phyloP scores from a whole-genome alignment of 2,888 invertebrate genomes.

The Stomorhina lunata region DNA sequence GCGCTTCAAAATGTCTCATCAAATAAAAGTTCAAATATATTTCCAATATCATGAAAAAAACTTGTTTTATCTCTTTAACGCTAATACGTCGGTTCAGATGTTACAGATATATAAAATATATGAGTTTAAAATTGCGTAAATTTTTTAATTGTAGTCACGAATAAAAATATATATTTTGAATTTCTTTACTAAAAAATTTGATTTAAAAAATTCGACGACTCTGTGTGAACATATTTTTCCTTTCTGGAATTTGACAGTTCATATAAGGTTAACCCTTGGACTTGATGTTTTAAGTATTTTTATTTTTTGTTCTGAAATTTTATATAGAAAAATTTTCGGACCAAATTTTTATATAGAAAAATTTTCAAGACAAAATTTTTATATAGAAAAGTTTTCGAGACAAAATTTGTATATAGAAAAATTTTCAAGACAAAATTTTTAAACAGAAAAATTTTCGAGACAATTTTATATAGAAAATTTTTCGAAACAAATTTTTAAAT shows the following conservation, averaged over 20 bases:
- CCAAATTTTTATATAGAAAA: too few species aligned
- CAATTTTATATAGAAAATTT: too few species aligned
- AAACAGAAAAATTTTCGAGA: too few species aligned
- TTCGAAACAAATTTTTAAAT: too few species aligned
- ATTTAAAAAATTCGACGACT: slow-evolving; percentile 61
- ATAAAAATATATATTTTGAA: slow-evolving; percentile 64
- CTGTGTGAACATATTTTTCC: not conserved
- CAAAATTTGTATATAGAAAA: too few species aligned
- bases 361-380: too few species aligned
- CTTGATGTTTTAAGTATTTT: too few species aligned
- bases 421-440: too few species aligned
- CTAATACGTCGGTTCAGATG: too few species aligned
- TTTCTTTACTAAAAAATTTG: slow-evolving; percentile 67
- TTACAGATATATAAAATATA: slow-evolving; percentile 48
- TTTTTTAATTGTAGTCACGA: slow-evolving; percentile 44
- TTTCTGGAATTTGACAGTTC: not conserved
- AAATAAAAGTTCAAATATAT: slow-evolving; percentile 74
- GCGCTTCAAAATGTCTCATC: slow-evolving; percentile 72
- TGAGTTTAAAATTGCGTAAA: not conserved
- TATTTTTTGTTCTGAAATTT: not conserved
- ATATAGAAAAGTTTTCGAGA: too few species aligned
- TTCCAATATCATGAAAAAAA: slow-evolving; percentile 75
- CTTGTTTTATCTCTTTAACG: not conserved
- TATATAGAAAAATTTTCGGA: too few species aligned
- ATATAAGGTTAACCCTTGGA: slow-evolving; percentile 3